Base-by-base conservation (phyloP, 2,797 vertebrate species). In the Eremophila alpestris region DNA sequence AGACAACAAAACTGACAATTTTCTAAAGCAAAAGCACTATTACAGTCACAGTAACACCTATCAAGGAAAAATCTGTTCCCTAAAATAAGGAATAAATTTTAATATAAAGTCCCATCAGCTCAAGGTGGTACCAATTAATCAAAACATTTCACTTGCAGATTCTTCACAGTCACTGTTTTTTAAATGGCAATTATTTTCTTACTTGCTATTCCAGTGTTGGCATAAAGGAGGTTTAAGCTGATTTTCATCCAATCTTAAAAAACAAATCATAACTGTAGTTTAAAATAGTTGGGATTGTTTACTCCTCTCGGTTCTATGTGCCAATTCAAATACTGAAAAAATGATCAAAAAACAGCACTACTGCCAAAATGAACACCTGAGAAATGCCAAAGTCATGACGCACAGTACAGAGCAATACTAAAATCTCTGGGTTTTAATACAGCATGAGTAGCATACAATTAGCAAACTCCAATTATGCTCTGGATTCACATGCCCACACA, bases 251-350 rank as follows among this genome's bases (percentile, higher is more conserved):
- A 45, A 70, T 46, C 84, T 93, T 78, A 77, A 70, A 93, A 93
- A 69, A 63, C 43, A 91, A 94, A 73, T 12, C 40, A 27, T 83
- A 87, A 81, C n/a, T 59, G 49, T 29, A 86, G 73, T 91, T 93
- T 88, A 65, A 93, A 95, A 92, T 77, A 94, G 79, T 79, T 78
- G 70, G 63, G 83, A 78, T 54, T 92, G 70, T 89, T 95, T 89
- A 76, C 45, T 83, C 40, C 79, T 71, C 87, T 88, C 1, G 0
- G 45, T 82, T 75, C 38, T 71, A 45, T 2, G 10, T 55, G 51
- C 86, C 94, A 85, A 93, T 49, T 87, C 83, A 96, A 91, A 70
- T 17, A 93, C 63, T 15, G 43, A 34, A 67, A 85, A 90, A 65
- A 90, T 10, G 5, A 75, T 51, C 46, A 78, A 34, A 78, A 89